phyloP scores from a whole-genome alignment of 2,113 vertebrate species.

The Sylvilagus bachmani region DNA sequence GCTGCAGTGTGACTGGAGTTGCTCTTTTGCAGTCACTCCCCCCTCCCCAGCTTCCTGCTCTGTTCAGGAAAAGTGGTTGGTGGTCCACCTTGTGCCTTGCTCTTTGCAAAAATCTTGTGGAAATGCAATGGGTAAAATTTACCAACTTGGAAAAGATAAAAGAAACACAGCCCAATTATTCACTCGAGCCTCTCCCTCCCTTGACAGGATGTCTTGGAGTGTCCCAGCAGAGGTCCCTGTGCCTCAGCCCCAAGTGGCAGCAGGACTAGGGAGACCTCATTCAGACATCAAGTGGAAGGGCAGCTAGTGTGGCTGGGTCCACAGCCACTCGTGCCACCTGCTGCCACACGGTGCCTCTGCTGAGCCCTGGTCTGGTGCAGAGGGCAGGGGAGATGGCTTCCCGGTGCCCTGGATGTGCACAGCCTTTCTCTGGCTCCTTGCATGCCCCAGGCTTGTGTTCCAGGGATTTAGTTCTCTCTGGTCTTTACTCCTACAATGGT shows the following conservation, averaged over 20 bases:
- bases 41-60: background rate
- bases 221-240: background rate
- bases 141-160: background rate
- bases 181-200: background rate
- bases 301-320: background rate
- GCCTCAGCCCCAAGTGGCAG: too few species aligned
- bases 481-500: too few species aligned
- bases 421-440: background rate
- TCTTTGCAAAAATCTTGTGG: background rate
- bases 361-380: background rate
- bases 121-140: background rate
- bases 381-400: too few species aligned
- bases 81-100: background rate
- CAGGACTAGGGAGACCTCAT: background rate
- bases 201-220: background rate
- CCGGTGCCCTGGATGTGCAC: too few species aligned
- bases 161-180: background rate
- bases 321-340: too few species aligned
- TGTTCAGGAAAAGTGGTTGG: background rate
- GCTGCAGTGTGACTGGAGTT: background rate
- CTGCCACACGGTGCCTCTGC: background rate
- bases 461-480: background rate
- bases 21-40: background rate
- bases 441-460: background rate
- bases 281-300: background rate